Evolutionary conservation across 1,140 invertebrate genomes (phyloP), one percentile per base, ranked within the genome.

Genomic region (Zaprionus lachaisei): DNA sequence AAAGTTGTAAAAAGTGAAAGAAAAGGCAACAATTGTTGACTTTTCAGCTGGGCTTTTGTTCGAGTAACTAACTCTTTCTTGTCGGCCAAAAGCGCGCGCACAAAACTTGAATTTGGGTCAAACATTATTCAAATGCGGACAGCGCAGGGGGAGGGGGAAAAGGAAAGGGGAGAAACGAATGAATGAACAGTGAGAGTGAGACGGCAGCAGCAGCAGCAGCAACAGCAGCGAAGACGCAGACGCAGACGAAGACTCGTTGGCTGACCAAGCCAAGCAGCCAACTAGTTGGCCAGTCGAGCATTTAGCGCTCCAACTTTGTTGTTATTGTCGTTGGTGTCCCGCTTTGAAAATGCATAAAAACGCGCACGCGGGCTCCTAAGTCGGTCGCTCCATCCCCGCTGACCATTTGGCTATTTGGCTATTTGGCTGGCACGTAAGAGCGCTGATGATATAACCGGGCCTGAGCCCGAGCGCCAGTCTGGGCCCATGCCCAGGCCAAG

Each of bases 341-440:
- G 77, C 77, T 80, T 79, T 77, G 62, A 83, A 89, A 87, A 89
- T 89, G 84, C 84, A 89, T 89, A 90, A 89, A 73, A 86, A 80
- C 84, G 81, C 78, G 72, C 76, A 74, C 79, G 75, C 65, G 73
- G 73, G 55, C 84, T 89, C 80, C 80, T 87, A 86, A 86, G 83
- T 86, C 83, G 83, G 83, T 86, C 83, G 72, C 78, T 72, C 71
- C 73, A 85, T 82, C 75, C 83, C 67, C 77, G 82, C 82, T 87
- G 84, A 87, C 84, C 84, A 87, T 89, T 87, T 87, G 84, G 84
- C 55, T 17, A 34, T 34, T 31, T 20, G 26, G 55, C 55, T 34
- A 86, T 81, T 79, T 85, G 83, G 83, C 82, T 89, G 73, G 83
- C 83, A 85, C 83, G 83, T 86, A 86, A 87, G 83, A 87, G 83